A percentile compares a stretch with the other conserved stretches of the same genome.
Evolutionary conservation across 2,113 vertebrate species (phyloP).

Genomic region (Chionodraco myersi): DNA sequence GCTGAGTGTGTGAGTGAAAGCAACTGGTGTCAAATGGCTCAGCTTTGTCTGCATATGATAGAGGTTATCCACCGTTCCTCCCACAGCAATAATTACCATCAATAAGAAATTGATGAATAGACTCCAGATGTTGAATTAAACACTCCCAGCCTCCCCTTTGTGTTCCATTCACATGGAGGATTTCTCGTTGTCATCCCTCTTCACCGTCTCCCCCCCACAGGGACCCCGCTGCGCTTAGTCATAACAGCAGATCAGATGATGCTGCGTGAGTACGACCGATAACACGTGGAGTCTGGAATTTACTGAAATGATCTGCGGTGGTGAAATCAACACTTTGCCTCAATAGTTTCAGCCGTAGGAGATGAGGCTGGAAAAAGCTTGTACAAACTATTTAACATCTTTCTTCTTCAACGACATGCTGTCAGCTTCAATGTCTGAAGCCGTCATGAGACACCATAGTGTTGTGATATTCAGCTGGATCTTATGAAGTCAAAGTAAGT

Average conservation of each 20-base stretch:
- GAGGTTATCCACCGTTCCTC: constrained; percentile 56
- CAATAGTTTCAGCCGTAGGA: background rate
- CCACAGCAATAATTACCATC: constrained; percentile 67
- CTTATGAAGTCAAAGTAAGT: constrained; percentile 21
- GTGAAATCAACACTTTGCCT: constrained; percentile 31
- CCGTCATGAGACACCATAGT: background rate
- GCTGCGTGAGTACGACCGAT: constrained; percentile 8
- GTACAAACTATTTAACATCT: background rate
- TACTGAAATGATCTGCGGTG: no score
- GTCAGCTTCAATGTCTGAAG: constrained; percentile 4
- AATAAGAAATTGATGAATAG: constrained; percentile 70
- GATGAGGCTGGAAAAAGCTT: background rate
- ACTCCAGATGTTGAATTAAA: constrained; percentile 75
- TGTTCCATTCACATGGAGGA: constrained; percentile 49
- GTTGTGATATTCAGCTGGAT: constrained; percentile 28
- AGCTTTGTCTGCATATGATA: constrained; percentile 49
- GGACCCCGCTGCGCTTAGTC: constrained; percentile 31
- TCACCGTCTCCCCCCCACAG: constrained; percentile 37
- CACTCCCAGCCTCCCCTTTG: constrained; percentile 45
- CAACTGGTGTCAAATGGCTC: constrained; percentile 29
- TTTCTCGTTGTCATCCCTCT: constrained; percentile 32
- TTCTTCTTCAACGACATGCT: background rate
- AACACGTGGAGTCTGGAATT: constrained; percentile 36
- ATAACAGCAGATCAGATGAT: constrained; percentile 45
- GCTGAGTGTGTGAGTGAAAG: constrained; percentile 48